Evolutionary conservation across 2,888 invertebrate genomes (phyloP), one percentile per base, ranked within the genome.

Genomic region (Papilio protenor): DNA sequence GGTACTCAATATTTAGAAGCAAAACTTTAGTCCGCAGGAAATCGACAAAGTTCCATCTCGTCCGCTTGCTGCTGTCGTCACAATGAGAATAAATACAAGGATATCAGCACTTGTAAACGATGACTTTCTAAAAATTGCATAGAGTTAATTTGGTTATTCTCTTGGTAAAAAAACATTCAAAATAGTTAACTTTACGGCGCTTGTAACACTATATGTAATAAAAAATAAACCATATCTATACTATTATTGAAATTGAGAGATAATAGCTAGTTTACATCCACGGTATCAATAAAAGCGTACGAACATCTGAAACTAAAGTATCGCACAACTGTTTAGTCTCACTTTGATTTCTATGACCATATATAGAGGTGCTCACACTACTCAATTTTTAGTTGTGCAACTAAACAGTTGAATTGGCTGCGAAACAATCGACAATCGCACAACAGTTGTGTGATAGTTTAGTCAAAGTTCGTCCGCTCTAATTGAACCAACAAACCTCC

Each of bases 1-100:
- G 66, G 70, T 78, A 77, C 78, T 80, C 81, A 79, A 82, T 82
- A 81, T 83, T 83, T 82, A 80, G 81, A 79, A 47, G 78, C 78
- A 70, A 81, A 81, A 80, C 78, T 81, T 81, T 69, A 81, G 80
- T 80, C 61, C 61, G 73, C 77, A 78, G 81, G 80, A 80, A 80
- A 81, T 82, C 81, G 80, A 79, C 77, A 79, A 80, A 82, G 81
- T 82, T 81, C 79, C 76, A 76, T 79, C 79, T 80, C 78, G 79
- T 79, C 78, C 79, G 78, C 77, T 76, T 16, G 33, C 23, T 49
- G 70, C 70, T 14, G 75, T 66, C 66, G 72, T 78, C 77, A 81
- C 82, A 79, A 81, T 79, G 79, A 76, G 64, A 77, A 78, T 55
- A 78, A 79, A 78, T 80, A 77, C 75, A 40, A 66, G 27, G 72